Evolutionary conservation across 2,888 invertebrate species (phyloP).

Genomic region (Cataglyphis altisquamis): DNA sequence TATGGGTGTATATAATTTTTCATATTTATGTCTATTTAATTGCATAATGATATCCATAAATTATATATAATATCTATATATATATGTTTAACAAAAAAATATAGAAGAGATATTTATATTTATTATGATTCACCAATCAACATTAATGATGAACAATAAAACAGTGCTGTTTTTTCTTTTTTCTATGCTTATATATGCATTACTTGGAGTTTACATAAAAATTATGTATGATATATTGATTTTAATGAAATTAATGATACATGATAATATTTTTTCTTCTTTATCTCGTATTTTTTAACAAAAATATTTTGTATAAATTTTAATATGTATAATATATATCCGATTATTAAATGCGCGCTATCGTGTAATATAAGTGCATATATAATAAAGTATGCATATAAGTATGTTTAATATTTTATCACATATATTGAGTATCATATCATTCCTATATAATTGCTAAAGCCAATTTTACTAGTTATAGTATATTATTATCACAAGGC

Average conservation of each 20-base stretch:
- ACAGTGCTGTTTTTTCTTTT: not conserved
- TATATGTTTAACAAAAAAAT: constrained; percentile 19
- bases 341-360: not conserved
- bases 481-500: not conserved
- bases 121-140: constrained; percentile 14
- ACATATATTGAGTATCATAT: not conserved
- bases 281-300: not conserved
- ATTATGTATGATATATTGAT: constrained; percentile 21
- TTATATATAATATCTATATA: constrained; percentile 7
- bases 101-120: constrained; percentile 24
- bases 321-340: not conserved
- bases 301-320: not conserved
- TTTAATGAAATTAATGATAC: constrained; percentile 4
- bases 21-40: constrained; percentile 30
- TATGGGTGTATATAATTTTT: constrained; percentile 42
- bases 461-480: not conserved
- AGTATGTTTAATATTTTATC: not conserved
- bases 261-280: not conserved
- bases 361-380: not conserved
- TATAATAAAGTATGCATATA: constrained; percentile 1
- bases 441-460: not conserved
- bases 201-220: not conserved
- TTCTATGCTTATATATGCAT: not conserved
- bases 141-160: not conserved
- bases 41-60: constrained; percentile 25